phyloP scores from a whole-genome alignment of 2,888 invertebrate genomes.

The Antheraea assamensis region DNA sequence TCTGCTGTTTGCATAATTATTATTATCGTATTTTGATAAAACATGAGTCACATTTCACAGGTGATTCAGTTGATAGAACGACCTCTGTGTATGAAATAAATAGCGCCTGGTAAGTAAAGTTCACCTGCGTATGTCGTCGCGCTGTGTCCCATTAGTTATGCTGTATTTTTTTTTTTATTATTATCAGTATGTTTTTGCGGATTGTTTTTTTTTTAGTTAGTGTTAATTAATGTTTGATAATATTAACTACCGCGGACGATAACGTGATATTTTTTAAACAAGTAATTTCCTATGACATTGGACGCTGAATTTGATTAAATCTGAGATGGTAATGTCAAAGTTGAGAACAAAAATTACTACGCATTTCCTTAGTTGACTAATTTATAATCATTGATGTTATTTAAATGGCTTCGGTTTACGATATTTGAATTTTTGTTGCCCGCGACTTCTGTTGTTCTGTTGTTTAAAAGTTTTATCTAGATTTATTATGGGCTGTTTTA shows the following conservation, averaged over 20 bases:
- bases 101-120: not conserved
- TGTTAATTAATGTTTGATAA: not conserved
- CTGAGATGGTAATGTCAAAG: too few species aligned
- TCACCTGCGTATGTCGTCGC: not conserved
- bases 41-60: not conserved
- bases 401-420: too few species aligned
- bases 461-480: too few species aligned
- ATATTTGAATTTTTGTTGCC: too few species aligned
- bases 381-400: too few species aligned
- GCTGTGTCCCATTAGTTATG: not conserved
- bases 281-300: not conserved
- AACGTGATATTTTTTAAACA: not conserved
- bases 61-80: not conserved
- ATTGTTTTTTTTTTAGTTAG: not conserved
- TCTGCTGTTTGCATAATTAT: not conserved
- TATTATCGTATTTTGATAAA: not conserved
- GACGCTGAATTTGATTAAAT: not conserved
- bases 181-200: not conserved
- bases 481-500: too few species aligned
- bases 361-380: too few species aligned
- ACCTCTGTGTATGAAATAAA: not conserved
- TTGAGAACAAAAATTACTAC: too few species aligned
- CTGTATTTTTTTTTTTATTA: not conserved
- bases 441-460: too few species aligned
- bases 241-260: not conserved